A percentile compares a stretch with the other conserved stretches of the same genome.
These are phyloP conservation scores for Battus philenor DNA, from an alignment of 1,140 invertebrate genomes.

Conservation along the genomic window DNA sequence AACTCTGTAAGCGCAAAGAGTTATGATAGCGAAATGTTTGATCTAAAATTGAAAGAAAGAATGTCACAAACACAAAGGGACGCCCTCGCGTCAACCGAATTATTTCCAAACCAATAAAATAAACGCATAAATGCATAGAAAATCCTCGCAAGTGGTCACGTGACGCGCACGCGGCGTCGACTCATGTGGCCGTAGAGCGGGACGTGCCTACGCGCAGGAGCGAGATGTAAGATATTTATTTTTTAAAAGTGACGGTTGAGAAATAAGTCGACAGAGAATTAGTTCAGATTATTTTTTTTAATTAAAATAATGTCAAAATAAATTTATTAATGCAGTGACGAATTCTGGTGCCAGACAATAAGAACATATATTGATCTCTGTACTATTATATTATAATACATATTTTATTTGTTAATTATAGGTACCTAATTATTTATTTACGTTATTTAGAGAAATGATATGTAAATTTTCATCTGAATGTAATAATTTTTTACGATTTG, in stretches of 20 bases:
- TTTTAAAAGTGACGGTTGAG: conserved; percentile 14
- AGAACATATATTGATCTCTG: too few relatives aligned
- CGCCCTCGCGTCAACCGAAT: conserved; percentile 8
- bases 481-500: too few relatives aligned
- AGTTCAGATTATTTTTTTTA: not conserved
- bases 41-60: not conserved
- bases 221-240: conserved; percentile 13
- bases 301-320: conserved; percentile 10
- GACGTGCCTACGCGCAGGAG: conserved; percentile 11
- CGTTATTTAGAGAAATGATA: too few relatives aligned
- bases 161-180: conserved; percentile 26
- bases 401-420: too few relatives aligned
- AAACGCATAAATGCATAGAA: conserved; percentile 32
- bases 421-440: too few relatives aligned
- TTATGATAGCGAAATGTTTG: too few relatives aligned
- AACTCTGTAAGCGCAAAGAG: too few relatives aligned
- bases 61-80: conserved; percentile 6
- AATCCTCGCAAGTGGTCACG: conserved; percentile 36
- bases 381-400: too few relatives aligned
- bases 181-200: conserved; percentile 36
- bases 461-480: too few relatives aligned
- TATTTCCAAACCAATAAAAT: conserved; percentile 24
- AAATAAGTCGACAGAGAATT: conserved; percentile 1
- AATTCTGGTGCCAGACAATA: too few relatives aligned
- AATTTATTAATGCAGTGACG: too few relatives aligned